Evolutionary conservation across 2,888 invertebrate species (phyloP).

Genomic region (Sylvicola cinctus): DNA sequence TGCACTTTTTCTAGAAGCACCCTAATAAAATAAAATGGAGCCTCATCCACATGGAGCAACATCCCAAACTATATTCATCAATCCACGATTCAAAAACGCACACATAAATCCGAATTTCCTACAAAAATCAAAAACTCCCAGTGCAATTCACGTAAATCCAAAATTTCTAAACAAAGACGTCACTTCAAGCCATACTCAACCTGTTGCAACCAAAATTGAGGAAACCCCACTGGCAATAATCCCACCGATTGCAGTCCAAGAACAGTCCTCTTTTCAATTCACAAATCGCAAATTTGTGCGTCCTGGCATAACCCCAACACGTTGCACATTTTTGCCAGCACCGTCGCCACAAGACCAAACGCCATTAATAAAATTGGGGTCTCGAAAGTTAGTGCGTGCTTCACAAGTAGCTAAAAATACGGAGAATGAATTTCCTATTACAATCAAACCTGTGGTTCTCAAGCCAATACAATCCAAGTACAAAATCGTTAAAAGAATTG

Average conservation of each 20-base stretch:
- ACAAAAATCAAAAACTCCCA: constrained; percentile 1
- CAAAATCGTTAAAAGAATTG: constrained; percentile 4
- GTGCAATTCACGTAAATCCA: constrained; percentile 28
- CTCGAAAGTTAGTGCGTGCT: constrained; percentile 17
- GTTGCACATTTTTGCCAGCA: background rate
- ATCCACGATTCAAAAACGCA: constrained; percentile 21
- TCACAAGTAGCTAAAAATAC: constrained; percentile 5
- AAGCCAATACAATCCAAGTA: constrained; percentile 5
- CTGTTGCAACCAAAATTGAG: background rate
- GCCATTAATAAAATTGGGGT: constrained; percentile 17
- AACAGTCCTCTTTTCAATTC: background rate
- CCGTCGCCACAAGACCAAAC: constrained; percentile 4
- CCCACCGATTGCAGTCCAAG: background rate
- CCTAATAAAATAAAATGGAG: no score
- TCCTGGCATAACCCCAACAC: background rate
- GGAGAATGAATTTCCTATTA: background rate
- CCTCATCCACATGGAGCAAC: background rate
- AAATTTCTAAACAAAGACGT: constrained; percentile 18
- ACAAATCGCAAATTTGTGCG: background rate
- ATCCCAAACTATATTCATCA: constrained; percentile 14
- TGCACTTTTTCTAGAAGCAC: no score
- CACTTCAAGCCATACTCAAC: background rate
- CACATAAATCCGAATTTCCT: constrained; percentile 24
- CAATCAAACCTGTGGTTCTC: background rate
- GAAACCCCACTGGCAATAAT: background rate